Base-by-base conservation (phyloP, 2,113 vertebrate genomes). In the Sitta europaea region DNA sequence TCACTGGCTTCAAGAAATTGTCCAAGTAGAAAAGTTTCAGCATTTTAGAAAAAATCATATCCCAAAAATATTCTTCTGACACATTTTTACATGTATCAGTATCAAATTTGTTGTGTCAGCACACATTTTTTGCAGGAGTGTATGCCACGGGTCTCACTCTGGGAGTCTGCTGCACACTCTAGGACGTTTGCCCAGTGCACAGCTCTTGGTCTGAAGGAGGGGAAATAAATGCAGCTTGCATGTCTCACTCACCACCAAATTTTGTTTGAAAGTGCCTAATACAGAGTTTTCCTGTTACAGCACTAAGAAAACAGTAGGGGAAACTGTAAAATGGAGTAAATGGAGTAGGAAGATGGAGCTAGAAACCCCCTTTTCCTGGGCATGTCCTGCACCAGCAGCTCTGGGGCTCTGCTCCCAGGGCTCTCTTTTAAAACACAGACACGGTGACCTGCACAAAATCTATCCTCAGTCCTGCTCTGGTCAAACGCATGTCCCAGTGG, bases 401-500 rank as follows among this genome's bases (percentile, higher is more conserved):
- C 36, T 25, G n/a, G 31, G 45, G 5, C 35, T 82, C 29, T 66
- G 65, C 29, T 87, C 45, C 45, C 36, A 36, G 9, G 1, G 22
- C 18, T 59, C 17, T n/a, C 17, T 58, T 73, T 80, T 9, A 57
- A 72, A 53, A 23, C 54, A 35, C 21, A 50, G 23, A 10, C 17
- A 23, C 6, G 1, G 23, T 15, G 33, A 47, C 57, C 61, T 51
- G 36, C 25, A 9, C 24, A 55, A 61, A 72, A 75, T 48, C 72
- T 28, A 3, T 63, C n/a, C 47, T 27, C 21, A 53, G 3, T 19
- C 45, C 14, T 45, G 8, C 35, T 23, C 27, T 0, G 7, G 53
- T 75, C 50, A 68, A 36, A 38, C 1, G 0, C n/a, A 16, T 6
- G 42, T 23, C 47, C 42, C 20, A 0, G 1, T 27, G 62, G 66